Conservation (phyloP, 2,888 invertebrate genomes). For the Nineta flava region DNA sequence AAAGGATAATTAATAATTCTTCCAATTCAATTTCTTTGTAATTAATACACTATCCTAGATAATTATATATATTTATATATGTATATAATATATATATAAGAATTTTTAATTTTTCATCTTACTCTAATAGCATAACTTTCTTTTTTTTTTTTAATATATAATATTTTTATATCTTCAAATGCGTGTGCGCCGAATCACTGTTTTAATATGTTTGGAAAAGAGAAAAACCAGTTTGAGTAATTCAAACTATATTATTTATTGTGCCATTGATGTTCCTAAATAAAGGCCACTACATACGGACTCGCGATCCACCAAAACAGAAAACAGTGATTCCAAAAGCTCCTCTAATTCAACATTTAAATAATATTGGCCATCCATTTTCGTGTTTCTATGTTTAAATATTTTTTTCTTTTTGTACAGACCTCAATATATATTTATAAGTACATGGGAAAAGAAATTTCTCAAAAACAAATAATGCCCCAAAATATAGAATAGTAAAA, state of each 20-base stretch:
- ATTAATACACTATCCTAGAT: background rate
- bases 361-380: background rate
- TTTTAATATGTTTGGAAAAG: too few species aligned
- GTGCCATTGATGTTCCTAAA: slow-evolving; percentile 5
- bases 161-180: background rate
- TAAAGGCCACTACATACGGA: background rate
- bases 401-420: background rate
- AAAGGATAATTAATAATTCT: background rate
- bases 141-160: background rate
- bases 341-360: background rate
- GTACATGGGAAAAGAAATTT: background rate
- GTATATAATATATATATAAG: background rate
- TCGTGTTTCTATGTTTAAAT: background rate
- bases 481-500: slow-evolving; percentile 2
- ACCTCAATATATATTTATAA: background rate
- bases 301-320: too few species aligned
- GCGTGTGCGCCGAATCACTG: background rate
- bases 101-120: background rate
- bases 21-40: background rate
- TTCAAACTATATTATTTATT: too few species aligned
- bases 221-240: too few species aligned
- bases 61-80: background rate
- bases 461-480: slow-evolving; percentile 1
- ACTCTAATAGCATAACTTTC: background rate
- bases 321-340: background rate